A percentile compares a stretch with the other conserved stretches of the same genome.
phyloP scores from a whole-genome alignment of 2,797 vertebrate species.

The Chelidonichthys spinosus region DNA sequence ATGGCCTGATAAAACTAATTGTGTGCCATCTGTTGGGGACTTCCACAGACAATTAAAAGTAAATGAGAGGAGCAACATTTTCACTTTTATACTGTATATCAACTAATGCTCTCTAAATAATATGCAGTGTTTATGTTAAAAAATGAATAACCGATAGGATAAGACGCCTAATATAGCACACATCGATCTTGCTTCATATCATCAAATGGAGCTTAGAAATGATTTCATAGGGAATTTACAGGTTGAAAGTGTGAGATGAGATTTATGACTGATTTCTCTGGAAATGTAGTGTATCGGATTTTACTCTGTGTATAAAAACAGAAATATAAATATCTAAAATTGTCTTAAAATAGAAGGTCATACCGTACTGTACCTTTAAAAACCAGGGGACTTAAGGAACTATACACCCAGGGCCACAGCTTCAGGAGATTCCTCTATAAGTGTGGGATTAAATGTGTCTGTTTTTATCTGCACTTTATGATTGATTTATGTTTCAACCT shows the following conservation, averaged over 20 bases:
- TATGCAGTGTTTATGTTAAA: neutral
- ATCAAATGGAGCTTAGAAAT: conserved; percentile 1
- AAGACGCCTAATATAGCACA: neutral
- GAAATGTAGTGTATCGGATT: neutral
- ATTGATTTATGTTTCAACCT: too few species aligned
- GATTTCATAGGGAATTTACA: neutral
- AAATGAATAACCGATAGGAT: neutral
- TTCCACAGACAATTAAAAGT: conserved; percentile 37
- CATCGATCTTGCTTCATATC: neutral
- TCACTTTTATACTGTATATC: neutral
- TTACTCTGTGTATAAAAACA: neutral
- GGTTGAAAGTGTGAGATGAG: neutral
- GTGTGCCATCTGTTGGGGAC: conserved; percentile 6
- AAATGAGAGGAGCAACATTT: conserved; percentile 37
- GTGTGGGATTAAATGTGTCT: neutral
- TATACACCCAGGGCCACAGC: neutral
- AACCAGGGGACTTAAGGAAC: too few species aligned
- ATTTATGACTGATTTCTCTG: neutral
- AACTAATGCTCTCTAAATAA: neutral
- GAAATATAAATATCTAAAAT: neutral
- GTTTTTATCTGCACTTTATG: too few species aligned
- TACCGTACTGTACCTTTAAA: neutral
- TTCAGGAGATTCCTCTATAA: neutral
- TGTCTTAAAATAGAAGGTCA: neutral
- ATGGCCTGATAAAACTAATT: conserved; percentile 39